Percentiles rank a stretch among this genome's conserved stretches.
Evolutionary conservation across 2,888 invertebrate species (phyloP).

Genomic region (Bombyx huttoni): DNA sequence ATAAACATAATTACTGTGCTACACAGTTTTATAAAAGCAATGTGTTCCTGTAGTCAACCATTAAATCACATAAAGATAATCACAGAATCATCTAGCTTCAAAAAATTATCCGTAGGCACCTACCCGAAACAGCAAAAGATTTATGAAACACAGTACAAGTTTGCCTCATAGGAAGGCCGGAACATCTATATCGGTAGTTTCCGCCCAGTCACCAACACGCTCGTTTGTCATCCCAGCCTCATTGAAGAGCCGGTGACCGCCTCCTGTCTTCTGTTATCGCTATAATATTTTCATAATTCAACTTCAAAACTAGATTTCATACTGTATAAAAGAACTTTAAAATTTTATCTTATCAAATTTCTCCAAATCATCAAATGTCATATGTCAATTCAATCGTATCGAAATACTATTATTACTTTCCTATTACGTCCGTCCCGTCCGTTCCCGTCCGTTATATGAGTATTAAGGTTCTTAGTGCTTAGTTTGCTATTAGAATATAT

Average conservation of each 20-base stretch:
- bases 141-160: conserved; percentile 17
- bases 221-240: conserved; percentile 50
- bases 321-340: background rate
- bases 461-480: too few species aligned
- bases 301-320: conserved; percentile 23
- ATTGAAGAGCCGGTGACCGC: conserved; percentile 44
- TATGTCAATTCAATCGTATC: too few species aligned
- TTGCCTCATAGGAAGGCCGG: conserved; percentile 19
- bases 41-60: too few species aligned
- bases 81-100: background rate
- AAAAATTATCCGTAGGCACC: background rate
- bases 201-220: conserved; percentile 37
- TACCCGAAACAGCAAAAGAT: background rate
- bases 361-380: too few species aligned
- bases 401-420: too few species aligned
- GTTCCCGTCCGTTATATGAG: too few species aligned
- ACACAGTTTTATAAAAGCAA: too few species aligned
- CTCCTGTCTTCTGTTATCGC: conserved; percentile 33
- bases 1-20: too few species aligned
- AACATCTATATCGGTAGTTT: conserved; percentile 41
- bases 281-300: conserved; percentile 47
- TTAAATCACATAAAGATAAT: conserved; percentile 7
- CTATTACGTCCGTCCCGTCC: too few species aligned
- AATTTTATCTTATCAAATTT: background rate
- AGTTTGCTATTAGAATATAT: too few species aligned